phyloP scores from a whole-genome alignment of 2,113 vertebrate species.

The Poecile atricapillus region DNA sequence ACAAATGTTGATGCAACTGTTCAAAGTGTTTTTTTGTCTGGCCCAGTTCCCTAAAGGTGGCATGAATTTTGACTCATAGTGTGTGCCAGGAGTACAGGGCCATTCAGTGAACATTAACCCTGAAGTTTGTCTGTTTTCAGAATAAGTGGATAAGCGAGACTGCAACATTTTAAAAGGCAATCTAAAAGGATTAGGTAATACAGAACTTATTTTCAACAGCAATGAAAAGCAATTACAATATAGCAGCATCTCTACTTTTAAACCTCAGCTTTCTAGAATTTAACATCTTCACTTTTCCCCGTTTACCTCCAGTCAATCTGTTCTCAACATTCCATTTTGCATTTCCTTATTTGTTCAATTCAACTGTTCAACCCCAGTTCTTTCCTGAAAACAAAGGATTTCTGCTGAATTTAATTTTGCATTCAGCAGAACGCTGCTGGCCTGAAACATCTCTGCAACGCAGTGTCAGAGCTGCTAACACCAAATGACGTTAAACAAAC shows the following conservation, averaged over 20 bases:
- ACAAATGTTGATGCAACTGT: neutral
- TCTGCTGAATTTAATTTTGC: neutral
- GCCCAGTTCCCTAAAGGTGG: neutral
- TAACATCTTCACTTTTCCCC: neutral
- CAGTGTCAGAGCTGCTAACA: neutral
- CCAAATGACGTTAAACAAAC: conserved; percentile 11
- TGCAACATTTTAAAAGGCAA: neutral
- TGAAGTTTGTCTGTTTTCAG: neutral
- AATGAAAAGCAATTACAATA: neutral
- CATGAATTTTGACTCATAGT: neutral
- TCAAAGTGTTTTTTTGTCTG: neutral
- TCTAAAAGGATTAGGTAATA: neutral
- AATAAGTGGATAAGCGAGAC: neutral
- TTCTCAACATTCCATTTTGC: neutral
- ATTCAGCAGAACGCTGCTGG: neutral
- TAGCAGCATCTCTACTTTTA: neutral
- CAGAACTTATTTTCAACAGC: neutral
- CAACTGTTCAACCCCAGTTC: neutral
- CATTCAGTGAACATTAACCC: neutral
- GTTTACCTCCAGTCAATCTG: neutral
- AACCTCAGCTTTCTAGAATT: neutral
- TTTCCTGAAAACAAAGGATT: neutral
- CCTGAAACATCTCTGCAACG: neutral
- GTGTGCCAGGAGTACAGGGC: neutral
- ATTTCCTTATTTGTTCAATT: neutral